Evolutionary conservation across 2,888 invertebrate species (phyloP), one percentile per base, ranked within the genome.

Genomic region (Hypsopygia costalis): DNA sequence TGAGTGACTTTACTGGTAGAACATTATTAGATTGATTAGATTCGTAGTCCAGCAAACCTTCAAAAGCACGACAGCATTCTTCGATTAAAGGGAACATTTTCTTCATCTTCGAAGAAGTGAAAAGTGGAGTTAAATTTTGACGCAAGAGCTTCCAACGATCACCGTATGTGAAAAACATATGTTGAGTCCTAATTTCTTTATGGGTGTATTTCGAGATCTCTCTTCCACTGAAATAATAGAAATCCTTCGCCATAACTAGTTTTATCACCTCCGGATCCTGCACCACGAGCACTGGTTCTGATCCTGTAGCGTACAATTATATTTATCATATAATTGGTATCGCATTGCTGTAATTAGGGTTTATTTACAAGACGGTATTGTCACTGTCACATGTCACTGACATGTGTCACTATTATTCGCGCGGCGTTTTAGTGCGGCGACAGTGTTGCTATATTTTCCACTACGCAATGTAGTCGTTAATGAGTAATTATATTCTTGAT

Each of bases 41-140:
- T 11, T 59, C 58, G 6, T 50, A 36, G 6, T 66, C 55, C 0
- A 79, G 42, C 30, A 69, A 37, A 0, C 51, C 46, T 46, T 77
- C 70, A 1, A 73, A 55, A 0, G 22, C 39, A 1, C 49, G 35
- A 1, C 52, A 38, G 39, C 66, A 69, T 5, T 61, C 59, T 20
- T 66, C 53, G 1, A 80, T 68, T 16, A 80, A 55, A 48, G 63
- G 38, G 34, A 72, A 81, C 79, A 81, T 80, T 3, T 69, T 73
- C 43, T 62, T 79, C 62, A 80, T 73, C 51, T 80, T 81, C 0
- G 67, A 51, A 0, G 71, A 62, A 1, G 81, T 58, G 46, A 80
- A 82, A 0, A 81, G 40, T 0, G 74, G 70, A 0, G 73, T 67
- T 4, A 77, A 39, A 36, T 75, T 78, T 35, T 80, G 79, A 0